Evolutionary conservation across 2,797 vertebrate species (phyloP).

Genomic region (Pseudomugil gertrudae): DNA sequence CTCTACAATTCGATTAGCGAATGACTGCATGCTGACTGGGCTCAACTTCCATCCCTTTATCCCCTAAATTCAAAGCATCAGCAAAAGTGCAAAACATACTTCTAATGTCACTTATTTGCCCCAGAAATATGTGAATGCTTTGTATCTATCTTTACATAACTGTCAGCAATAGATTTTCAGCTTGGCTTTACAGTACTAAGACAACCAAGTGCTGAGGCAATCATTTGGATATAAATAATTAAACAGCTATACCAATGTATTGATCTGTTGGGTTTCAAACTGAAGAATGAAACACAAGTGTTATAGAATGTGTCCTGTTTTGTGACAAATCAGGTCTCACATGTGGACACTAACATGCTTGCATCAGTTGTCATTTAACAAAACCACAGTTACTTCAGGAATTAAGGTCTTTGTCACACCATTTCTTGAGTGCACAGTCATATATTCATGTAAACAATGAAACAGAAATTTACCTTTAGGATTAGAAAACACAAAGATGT

Average conservation of each 20-base stretch:
- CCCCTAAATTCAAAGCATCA: slow-evolving; percentile 30
- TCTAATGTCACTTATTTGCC: neutral
- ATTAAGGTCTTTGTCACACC: neutral
- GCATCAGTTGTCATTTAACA: neutral
- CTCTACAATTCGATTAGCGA: slow-evolving; percentile 9
- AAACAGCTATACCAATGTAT: slow-evolving; percentile 22
- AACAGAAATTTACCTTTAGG: neutral
- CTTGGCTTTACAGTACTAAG: slow-evolving; percentile 35
- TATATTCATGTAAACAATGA: neutral
- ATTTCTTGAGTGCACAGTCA: neutral
- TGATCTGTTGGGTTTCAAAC: slow-evolving; percentile 17
- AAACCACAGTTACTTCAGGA: neutral
- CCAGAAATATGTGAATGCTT: slow-evolving; percentile 29
- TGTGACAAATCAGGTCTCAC: neutral
- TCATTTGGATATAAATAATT: slow-evolving; percentile 62
- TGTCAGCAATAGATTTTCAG: slow-evolving; percentile 29
- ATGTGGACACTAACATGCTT: neutral
- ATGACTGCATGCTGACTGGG: slow-evolving; percentile 42
- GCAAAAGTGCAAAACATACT: slow-evolving; percentile 17
- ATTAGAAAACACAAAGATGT: neutral
- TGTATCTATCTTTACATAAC: slow-evolving; percentile 24
- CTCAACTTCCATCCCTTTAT: slow-evolving; percentile 23
- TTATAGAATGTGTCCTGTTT: slow-evolving; percentile 2
- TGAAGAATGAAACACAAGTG: slow-evolving; percentile 18
- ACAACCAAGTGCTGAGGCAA: slow-evolving; percentile 40